Base-by-base conservation (phyloP, 1,140 invertebrate genomes). In the Uloborus diversus region DNA sequence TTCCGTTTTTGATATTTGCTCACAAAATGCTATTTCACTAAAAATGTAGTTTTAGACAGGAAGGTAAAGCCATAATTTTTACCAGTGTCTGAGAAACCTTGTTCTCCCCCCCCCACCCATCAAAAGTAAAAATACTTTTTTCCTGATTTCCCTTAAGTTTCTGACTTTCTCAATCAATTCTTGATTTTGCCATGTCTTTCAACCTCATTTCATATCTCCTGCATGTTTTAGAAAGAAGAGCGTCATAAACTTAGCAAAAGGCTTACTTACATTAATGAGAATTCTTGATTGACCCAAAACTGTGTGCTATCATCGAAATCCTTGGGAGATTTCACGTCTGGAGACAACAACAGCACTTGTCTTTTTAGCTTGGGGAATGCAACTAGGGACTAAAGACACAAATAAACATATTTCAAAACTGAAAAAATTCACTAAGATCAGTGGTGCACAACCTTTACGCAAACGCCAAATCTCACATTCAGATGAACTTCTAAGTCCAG, bases 241-340 rank as follows among this genome's bases (percentile, higher is more conserved):
- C 49, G 23, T 49, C 17, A 42, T 28, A 20, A 25, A 14, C 0
- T 25, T n/a, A n/a, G 51, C 20, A 56, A 56, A 25, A 56, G 23
- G 51, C 5, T 20, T n/a, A 90, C 90, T 89, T 87, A 92, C 90
- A 94, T 89, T 70, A 94, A 87, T 61, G 94, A 92, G 90, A 99
- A 99, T 84, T 98, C 94, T 86, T 98, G 95, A 89, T 99, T 99
- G 9, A 99, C 91, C 94, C 94, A 97, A 89, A 99, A 99, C 81
- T 92, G 89, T 4, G 96, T 96, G 83, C 95, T 92, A 85, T 99
- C 95, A 14, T 91, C 90, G 88, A 99, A 98, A 85, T 99, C 97
- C 89, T 98, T 97, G 1, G 95, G 93, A 81, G 92, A 93, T 85
- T 92, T 92, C 13, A 92, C 92, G 82, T 90, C 87, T 1, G 94